Evolutionary conservation across 1,140 invertebrate species (phyloP).

Genomic region (Diprion similis): DNA sequence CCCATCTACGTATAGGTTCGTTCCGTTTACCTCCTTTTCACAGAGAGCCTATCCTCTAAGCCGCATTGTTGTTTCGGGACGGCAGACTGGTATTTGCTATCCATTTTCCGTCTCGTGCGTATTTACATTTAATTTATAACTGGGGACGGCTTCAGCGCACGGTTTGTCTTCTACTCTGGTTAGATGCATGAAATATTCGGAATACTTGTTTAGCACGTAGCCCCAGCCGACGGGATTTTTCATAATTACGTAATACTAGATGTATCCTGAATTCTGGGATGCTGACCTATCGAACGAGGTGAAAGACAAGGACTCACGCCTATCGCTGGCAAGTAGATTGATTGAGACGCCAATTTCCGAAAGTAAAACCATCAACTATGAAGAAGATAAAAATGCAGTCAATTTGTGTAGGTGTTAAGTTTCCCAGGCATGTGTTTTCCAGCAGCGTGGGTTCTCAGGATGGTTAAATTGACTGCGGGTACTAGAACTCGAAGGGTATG

Average conservation of each 20-base stretch:
- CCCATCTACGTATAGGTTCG: background rate
- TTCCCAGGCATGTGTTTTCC: too few species aligned
- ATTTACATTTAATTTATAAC: slow-evolving; percentile 40
- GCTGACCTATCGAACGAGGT: too few species aligned
- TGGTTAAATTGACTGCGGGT: too few species aligned
- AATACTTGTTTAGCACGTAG: background rate
- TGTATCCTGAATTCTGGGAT: too few species aligned
- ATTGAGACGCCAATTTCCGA: too few species aligned
- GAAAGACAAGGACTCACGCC: too few species aligned
- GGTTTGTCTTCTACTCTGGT: slow-evolving; percentile 2
- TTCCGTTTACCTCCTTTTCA: slow-evolving; percentile 25
- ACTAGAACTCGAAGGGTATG: too few species aligned
- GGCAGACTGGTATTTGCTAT: slow-evolving; percentile 35
- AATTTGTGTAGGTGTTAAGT: too few species aligned
- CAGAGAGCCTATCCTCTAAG: slow-evolving; percentile 26
- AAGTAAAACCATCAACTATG: too few species aligned
- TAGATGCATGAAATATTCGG: background rate
- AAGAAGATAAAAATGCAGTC: too few species aligned
- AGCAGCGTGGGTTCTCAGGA: too few species aligned
- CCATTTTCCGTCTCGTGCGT: slow-evolving; percentile 30
- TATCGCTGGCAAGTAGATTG: too few species aligned
- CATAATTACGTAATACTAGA: background rate
- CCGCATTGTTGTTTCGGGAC: slow-evolving; percentile 37
- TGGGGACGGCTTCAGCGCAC: slow-evolving; percentile 20
- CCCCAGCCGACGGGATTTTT: background rate